A percentile compares a stretch with the other conserved stretches of the same genome.
Evolutionary conservation across 2,113 vertebrate species (phyloP).

Genomic region (Elaphurus davidianus): DNA sequence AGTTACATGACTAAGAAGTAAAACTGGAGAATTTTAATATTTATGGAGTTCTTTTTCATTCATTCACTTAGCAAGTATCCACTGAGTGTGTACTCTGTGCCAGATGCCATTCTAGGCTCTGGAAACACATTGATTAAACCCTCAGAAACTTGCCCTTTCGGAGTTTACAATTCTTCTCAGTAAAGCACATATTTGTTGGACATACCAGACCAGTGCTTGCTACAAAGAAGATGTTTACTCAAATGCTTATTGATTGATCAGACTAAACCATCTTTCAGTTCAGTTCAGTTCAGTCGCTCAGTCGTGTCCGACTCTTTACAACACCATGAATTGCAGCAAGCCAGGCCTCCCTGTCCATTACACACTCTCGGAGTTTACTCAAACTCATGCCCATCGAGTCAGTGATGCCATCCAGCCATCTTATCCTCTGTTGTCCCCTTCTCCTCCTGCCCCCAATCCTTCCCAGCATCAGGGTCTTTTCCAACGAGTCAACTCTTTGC

Average conservation of each 20-base stretch:
- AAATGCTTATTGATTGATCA: not conserved
- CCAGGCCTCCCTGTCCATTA: not conserved
- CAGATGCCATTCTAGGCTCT: not conserved
- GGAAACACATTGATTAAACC: not conserved
- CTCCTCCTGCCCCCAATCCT: not conserved
- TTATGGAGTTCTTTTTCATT: not conserved
- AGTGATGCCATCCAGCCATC: not conserved
- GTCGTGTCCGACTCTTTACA: accelerated
- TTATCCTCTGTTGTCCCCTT: accelerated
- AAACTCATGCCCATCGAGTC: not conserved
- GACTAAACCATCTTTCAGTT: not conserved
- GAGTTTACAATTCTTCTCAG: not conserved
- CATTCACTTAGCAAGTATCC: not conserved
- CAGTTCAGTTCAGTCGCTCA: not conserved
- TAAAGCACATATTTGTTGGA: not conserved
- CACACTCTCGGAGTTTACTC: not conserved
- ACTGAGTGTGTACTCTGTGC: not conserved
- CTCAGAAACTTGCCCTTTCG: not conserved
- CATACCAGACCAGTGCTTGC: not conserved
- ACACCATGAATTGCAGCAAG: accelerated
- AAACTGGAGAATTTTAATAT: not conserved
- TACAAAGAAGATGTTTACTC: not conserved
- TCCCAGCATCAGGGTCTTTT: not conserved
- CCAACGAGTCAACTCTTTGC: accelerated
- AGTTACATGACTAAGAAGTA: not conserved